Conservation (phyloP, 2,797 vertebrate species). For the Tinamus major region DNA sequence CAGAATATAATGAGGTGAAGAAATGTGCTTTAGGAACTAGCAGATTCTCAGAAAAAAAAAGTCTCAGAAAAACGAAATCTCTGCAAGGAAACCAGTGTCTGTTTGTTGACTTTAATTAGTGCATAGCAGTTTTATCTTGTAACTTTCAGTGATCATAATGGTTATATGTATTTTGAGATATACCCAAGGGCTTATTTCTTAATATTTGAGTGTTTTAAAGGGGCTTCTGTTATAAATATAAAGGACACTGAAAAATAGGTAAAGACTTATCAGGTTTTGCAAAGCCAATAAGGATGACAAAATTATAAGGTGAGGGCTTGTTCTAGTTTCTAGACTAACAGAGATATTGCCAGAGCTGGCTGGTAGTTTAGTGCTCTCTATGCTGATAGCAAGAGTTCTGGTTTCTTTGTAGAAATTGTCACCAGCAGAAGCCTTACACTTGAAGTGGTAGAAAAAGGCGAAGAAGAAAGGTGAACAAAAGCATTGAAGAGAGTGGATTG, state of each 20-base stretch:
- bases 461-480: neutral
- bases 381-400: neutral
- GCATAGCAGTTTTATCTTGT: neutral
- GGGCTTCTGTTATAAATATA: neutral
- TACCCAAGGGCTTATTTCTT: neutral
- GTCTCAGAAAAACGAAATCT: neutral
- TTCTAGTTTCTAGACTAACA: neutral
- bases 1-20: slow-evolving; percentile 5
- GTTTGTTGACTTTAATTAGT: neutral
- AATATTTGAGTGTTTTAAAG: neutral
- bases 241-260: neutral
- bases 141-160: neutral
- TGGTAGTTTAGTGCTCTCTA: neutral
- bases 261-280: neutral
- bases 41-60: neutral
- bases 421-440: neutral
- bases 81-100: neutral
- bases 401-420: neutral
- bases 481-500: neutral
- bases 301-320: neutral
- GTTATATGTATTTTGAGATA: neutral
- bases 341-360: neutral
- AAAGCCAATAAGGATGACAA: neutral
- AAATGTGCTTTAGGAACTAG: neutral
- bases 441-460: neutral